phyloP scores from a whole-genome alignment of 1,140 invertebrate species.

The Drosophila bipectinata region DNA sequence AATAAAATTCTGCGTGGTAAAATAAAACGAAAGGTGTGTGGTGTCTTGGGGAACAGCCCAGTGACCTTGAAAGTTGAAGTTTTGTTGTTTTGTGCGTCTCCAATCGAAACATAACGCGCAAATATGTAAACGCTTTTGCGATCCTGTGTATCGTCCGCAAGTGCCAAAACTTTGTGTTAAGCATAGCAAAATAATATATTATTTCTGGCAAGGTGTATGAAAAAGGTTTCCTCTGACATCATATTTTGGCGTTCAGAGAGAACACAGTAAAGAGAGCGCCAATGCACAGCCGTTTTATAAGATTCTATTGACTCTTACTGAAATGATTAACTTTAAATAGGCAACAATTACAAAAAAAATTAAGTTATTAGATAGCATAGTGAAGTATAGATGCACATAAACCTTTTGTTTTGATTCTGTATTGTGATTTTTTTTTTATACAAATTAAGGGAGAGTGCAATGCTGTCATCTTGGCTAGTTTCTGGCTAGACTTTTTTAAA shows the following conservation, averaged over 20 bases:
- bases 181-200: not conserved
- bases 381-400: slow-evolving; percentile 14
- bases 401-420: slow-evolving; percentile 43
- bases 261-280: slow-evolving; percentile 4
- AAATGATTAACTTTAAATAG: not conserved
- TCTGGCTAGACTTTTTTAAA: not conserved
- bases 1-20: not conserved
- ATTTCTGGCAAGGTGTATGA: slow-evolving; percentile 6
- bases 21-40: slow-evolving; percentile 7
- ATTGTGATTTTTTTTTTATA: slow-evolving; percentile 9
- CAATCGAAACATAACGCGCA: slow-evolving; percentile 10
- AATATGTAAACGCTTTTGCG: not conserved
- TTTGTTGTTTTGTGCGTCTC: slow-evolving; percentile 18
- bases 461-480: not conserved
- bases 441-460: slow-evolving; percentile 32
- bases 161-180: not conserved
- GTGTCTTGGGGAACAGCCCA: slow-evolving; percentile 2
- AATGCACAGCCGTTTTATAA: not conserved
- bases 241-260: slow-evolving; percentile 11
- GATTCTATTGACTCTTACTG: not conserved
- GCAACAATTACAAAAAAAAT: not conserved
- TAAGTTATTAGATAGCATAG: not conserved
- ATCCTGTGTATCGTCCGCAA: not conserved
- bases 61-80: slow-evolving; percentile 50
- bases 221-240: slow-evolving; percentile 30